phyloP scores from a whole-genome alignment of 2,888 invertebrate genomes.

The Pegoplata infirma region DNA sequence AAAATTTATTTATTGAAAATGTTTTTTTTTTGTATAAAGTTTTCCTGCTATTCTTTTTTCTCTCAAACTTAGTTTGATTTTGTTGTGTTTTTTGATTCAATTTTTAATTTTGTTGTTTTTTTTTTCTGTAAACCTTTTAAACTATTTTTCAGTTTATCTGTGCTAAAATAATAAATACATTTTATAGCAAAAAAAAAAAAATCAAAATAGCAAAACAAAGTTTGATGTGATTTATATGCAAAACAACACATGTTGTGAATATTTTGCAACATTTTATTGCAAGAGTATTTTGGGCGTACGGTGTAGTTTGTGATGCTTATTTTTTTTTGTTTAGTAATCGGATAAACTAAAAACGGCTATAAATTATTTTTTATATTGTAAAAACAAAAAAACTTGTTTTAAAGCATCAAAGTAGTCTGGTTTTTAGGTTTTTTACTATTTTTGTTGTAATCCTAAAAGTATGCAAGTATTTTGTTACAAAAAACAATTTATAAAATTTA shows the following conservation, averaged over 20 bases:
- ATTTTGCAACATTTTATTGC: conserved; percentile 19
- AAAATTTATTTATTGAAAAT: too few relatives aligned
- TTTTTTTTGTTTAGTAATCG: conserved; percentile 16
- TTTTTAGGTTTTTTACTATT: neutral
- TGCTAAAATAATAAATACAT: neutral
- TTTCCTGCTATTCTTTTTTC: too few relatives aligned
- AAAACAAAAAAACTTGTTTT: conserved; percentile 6
- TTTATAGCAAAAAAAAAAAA: neutral
- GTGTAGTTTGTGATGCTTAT: too few relatives aligned
- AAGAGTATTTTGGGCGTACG: neutral
- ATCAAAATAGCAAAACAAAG: conserved; percentile 1
- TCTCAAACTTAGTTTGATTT: too few relatives aligned
- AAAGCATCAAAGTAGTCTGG: neutral
- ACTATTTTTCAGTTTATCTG: conserved; percentile 2
- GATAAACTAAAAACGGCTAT: conserved; percentile 41
- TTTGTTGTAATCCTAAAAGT: conserved; percentile 1
- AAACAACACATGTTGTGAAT: conserved; percentile 41
- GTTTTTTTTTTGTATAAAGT: too few relatives aligned
- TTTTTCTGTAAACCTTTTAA: neutral
- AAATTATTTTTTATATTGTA: conserved; percentile 44
- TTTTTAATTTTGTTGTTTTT: neutral
- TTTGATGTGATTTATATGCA: conserved; percentile 47
- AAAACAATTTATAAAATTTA: neutral
- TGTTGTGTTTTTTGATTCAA: too few relatives aligned
- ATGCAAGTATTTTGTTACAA: conserved; percentile 11